These are phyloP conservation scores for Hyles lineata DNA, from an alignment of 2,888 invertebrate species.

Conservation along the genomic window DNA sequence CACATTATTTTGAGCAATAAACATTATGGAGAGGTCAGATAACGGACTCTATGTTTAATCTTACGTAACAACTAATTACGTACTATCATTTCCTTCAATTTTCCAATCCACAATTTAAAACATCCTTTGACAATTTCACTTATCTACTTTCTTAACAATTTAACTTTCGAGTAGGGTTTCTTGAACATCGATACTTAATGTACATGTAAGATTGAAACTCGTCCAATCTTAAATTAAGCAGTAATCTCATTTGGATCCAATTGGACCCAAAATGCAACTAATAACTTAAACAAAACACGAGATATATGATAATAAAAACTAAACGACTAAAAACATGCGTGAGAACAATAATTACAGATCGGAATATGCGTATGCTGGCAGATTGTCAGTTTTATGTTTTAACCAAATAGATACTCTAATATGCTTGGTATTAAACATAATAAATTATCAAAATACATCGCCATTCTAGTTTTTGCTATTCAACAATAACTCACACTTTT, in stretches of 20 bases:
- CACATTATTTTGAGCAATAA: background rate
- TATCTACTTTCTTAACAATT: conserved; percentile 22
- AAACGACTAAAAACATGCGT: background rate
- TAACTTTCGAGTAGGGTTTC: background rate
- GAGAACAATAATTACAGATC: background rate
- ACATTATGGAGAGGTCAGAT: background rate
- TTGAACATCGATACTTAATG: background rate
- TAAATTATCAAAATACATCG: background rate
- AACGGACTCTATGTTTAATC: conserved; percentile 10
- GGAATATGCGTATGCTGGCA: background rate
- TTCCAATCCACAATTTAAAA: conserved; percentile 13
- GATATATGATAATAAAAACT: background rate
- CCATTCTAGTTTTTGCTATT: background rate
- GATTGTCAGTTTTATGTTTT: background rate
- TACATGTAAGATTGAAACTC: background rate
- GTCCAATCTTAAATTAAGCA: background rate
- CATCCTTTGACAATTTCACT: conserved; percentile 23
- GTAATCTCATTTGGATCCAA: conserved; percentile 22
- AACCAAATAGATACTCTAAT: background rate
- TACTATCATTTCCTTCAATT: conserved; percentile 20
- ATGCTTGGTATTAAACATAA: background rate
- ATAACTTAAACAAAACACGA: conserved; percentile 1
- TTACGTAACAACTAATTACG: conserved; percentile 20
- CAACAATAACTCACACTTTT: background rate
- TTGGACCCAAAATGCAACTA: background rate